Evolutionary conservation across 2,888 invertebrate genomes (phyloP).

Genomic region (Apamea monoglypha): DNA sequence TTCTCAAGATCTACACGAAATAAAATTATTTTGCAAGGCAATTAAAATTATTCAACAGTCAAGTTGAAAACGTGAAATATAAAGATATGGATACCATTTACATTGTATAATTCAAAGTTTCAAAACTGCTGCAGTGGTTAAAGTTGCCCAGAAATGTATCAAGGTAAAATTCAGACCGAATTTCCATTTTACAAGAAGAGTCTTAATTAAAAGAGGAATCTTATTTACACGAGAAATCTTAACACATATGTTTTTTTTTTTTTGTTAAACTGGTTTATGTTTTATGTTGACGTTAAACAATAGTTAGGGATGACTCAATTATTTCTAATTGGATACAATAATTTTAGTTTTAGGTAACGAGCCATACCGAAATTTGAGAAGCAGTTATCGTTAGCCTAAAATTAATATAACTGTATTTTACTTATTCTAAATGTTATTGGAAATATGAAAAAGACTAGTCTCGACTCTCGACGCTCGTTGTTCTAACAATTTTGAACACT

Average conservation of each 20-base stretch:
- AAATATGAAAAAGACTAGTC: neutral
- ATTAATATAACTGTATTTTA: conserved; percentile 11
- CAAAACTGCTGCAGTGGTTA: neutral
- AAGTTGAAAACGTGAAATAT: neutral
- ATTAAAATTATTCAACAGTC: neutral
- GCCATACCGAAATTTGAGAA: too few relatives aligned
- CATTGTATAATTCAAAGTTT: conserved; percentile 15
- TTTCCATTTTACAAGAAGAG: conserved; percentile 27
- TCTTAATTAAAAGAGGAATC: conserved; percentile 7
- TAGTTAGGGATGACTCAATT: conserved; percentile 1
- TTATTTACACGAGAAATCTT: neutral
- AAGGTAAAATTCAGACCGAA: conserved; percentile 19
- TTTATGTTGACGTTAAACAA: conserved; percentile 1
- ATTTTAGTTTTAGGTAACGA: neutral
- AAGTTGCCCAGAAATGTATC: neutral
- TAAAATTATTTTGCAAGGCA: neutral
- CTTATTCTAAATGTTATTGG: neutral
- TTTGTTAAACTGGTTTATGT: conserved; percentile 1
- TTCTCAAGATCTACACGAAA: neutral
- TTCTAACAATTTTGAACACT: neutral
- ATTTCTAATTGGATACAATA: neutral
- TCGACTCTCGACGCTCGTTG: neutral
- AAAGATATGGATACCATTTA: conserved; percentile 1
- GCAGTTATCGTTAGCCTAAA: neutral
- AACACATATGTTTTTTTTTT: neutral